phyloP scores from a whole-genome alignment of 1,140 invertebrate species.

The Asobara japonica region DNA sequence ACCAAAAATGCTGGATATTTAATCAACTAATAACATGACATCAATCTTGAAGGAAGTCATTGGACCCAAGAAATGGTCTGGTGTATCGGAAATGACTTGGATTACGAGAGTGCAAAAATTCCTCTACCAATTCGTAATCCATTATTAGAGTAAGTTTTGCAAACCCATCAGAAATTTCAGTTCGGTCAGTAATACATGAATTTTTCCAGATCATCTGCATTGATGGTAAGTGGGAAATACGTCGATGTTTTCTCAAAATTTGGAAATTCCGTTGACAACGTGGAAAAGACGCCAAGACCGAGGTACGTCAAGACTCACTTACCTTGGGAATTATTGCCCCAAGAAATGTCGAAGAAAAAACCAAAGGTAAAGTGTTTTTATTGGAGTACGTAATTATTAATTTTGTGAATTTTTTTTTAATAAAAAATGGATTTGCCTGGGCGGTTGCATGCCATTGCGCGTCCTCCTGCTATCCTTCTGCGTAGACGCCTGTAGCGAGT shows the following conservation, averaged over 20 bases:
- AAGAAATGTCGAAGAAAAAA: slow-evolving; percentile 73
- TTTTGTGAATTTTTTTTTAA: not conserved
- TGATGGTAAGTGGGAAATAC: slow-evolving; percentile 63
- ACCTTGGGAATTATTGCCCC: slow-evolving; percentile 77
- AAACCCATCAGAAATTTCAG: slow-evolving; percentile 7
- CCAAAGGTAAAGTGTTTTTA: slow-evolving; percentile 82
- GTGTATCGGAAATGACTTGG: slow-evolving; percentile 81
- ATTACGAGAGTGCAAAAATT: slow-evolving; percentile 79
- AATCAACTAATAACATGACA: too few species aligned
- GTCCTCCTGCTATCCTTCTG: too few species aligned
- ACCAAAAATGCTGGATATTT: too few species aligned
- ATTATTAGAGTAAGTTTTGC: slow-evolving; percentile 68
- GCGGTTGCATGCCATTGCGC: too few species aligned
- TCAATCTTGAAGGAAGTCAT: slow-evolving; percentile 80
- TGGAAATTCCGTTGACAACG: slow-evolving; percentile 75
- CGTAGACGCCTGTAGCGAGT: too few species aligned
- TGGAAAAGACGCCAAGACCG: slow-evolving; percentile 74
- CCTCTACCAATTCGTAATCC: slow-evolving; percentile 72
- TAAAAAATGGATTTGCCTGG: too few species aligned
- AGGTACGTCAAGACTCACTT: slow-evolving; percentile 86
- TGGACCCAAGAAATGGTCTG: slow-evolving; percentile 91
- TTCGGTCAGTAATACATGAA: slow-evolving; percentile 4
- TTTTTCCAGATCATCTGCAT: slow-evolving; percentile 60
- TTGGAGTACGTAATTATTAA: slow-evolving; percentile 13
- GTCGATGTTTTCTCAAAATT: slow-evolving; percentile 61